Percentiles rank a stretch among this genome's conserved stretches.
These are phyloP conservation scores for Hypselothyrea guttata DNA, from an alignment of 2,888 invertebrate species.

Conservation along the genomic window DNA sequence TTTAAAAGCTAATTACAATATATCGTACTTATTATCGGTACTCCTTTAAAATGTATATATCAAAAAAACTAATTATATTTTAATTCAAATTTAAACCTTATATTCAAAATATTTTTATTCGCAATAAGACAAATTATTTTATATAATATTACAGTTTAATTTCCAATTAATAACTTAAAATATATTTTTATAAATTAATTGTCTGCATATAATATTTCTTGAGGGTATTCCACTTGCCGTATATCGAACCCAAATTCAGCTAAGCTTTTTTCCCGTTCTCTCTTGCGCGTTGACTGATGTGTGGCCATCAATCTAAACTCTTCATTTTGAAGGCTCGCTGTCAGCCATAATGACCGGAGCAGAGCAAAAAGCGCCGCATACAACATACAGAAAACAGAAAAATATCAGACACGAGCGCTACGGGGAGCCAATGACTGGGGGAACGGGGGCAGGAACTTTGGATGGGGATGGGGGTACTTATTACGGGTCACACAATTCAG, in stretches of 20 bases:
- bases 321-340: constrained; percentile 77
- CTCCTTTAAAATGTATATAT: no score
- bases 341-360: constrained; percentile 71
- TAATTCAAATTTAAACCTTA: no score
- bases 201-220: not conserved
- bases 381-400: constrained; percentile 48
- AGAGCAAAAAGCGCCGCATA: constrained; percentile 57
- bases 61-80: not conserved
- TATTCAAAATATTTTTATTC: no score
- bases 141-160: no score
- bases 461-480: constrained; percentile 31
- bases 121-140: no score
- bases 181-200: not conserved
- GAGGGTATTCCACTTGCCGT: constrained; percentile 24
- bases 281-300: constrained; percentile 64
- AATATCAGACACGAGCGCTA: constrained; percentile 37
- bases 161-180: not conserved
- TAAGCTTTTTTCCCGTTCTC: constrained; percentile 20
- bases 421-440: not conserved
- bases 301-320: constrained; percentile 76
- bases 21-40: no score
- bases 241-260: not conserved
- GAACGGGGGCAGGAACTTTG: constrained; percentile 2
- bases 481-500: constrained; percentile 69
- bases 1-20: no score